Evolutionary conservation across 1,140 invertebrate species (phyloP), one percentile per base, ranked within the genome.

Genomic region (Hylyphantes graminicola): DNA sequence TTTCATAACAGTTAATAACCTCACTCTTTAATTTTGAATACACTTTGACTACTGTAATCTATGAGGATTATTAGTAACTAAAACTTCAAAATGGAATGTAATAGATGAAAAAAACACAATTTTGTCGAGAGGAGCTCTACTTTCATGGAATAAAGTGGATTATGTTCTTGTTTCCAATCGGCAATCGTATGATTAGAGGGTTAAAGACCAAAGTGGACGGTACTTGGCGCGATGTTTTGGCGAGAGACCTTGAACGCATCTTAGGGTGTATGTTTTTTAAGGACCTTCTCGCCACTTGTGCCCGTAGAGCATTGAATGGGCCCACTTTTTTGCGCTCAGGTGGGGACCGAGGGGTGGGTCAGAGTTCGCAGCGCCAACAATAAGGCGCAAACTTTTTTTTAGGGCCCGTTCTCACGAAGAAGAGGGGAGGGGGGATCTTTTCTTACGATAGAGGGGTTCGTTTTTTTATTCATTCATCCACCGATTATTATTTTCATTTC

Each of bases 401-500:
- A 65, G 63, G 48, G 50, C 19, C 19, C 76, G 76, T 78, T 78
- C 76, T 64, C 76, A 78, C 76, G 76, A 78, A 78, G 0, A 53
- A 35, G 35, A 35, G 35, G 35, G 35, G 35, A 35, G 35, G 35
- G 35, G 35, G 35, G 19, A 5, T 12, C 57, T 17, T 76, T 76
- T 48, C 21, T 76, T 50, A n/a, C n/a, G 54, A 73, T 51, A 55
- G 19, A 63, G 64, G 35, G 35, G 35, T 1, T 1, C 19, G n/a
- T 65, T 65, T 65, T 21, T 76, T 78, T 77, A 54, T 78, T 67
- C 67, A 78, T 78, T 65, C 75, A 78, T 78, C 63, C 55, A n/a
- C 64, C 63, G 61, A 78, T 78, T 78, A 78, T 78, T 78, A 78
- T 78, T 78, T 67, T 78, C 63, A 78, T 78, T 78, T 78, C 63